These are phyloP conservation scores for Etheostoma perlongum DNA, from an alignment of 2,797 vertebrate genomes.

Conservation along the genomic window DNA sequence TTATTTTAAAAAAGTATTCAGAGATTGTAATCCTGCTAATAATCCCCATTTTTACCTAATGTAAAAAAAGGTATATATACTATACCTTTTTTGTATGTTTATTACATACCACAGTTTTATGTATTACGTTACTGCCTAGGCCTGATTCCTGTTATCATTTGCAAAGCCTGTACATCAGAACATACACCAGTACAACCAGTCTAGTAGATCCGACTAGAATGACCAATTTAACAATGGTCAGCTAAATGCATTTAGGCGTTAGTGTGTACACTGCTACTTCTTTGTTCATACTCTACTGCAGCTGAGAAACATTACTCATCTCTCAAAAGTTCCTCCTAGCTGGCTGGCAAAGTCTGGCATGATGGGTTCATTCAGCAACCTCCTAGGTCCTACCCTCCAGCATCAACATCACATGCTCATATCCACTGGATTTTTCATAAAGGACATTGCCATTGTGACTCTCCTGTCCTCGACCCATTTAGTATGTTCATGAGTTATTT, in stretches of 20 bases:
- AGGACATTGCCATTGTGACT: slow-evolving; percentile 69
- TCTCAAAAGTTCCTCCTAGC: slow-evolving; percentile 24
- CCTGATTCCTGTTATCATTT: too few species aligned
- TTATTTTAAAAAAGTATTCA: too few species aligned
- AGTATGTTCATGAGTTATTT: slow-evolving; percentile 80
- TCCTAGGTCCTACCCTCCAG: slow-evolving; percentile 42
- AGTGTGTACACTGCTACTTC: neutral
- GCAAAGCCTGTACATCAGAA: neutral
- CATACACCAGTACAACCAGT: too few species aligned
- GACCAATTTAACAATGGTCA: neutral
- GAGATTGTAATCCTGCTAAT: too few species aligned
- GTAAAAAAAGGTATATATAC: too few species aligned
- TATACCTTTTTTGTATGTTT: too few species aligned
- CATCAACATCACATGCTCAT: slow-evolving; percentile 58
- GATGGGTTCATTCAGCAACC: slow-evolving; percentile 26
- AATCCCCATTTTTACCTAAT: too few species aligned
- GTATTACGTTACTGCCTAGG: too few species aligned
- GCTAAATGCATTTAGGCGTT: slow-evolving; percentile 4
- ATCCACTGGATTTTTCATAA: slow-evolving; percentile 78
- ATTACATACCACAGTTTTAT: too few species aligned
- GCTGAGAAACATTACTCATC: slow-evolving; percentile 2
- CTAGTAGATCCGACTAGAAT: neutral
- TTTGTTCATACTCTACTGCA: slow-evolving; percentile 18
- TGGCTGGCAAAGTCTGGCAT: slow-evolving; percentile 16
- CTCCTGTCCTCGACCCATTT: slow-evolving; percentile 62